Base-by-base conservation (phyloP, 2,113 vertebrate genomes). In the Vicugna pacos region DNA sequence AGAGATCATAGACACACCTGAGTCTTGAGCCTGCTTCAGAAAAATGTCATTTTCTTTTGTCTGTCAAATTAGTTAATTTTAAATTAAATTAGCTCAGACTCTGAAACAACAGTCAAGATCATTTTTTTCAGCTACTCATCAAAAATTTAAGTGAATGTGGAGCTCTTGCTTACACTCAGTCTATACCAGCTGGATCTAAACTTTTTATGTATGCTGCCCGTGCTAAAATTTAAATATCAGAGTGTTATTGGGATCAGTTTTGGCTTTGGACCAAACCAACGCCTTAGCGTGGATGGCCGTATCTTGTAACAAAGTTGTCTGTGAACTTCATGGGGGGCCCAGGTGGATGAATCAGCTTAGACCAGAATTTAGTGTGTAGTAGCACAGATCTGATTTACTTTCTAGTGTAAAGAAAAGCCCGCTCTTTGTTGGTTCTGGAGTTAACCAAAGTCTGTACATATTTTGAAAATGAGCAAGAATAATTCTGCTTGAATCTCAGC, bases 341-440 rank as follows among this genome's bases (percentile, higher is more conserved):
- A 28, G 11, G 30, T 76, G 52, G 14, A 65, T 46, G 81, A 50
- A 54, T 90, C 56, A 28, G 2, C 11, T 54, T 58, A 70, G 58
- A 52, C 28, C 30, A 67, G 48, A 76, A 67, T 62, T 48, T 89
- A 13, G 8, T 94, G 3, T 77, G 9, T 54, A 32, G 48, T 11
- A 89, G 73, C 32, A 28, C 58, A 84, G 58, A 64, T 88, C 30
- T 50, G 89, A 64, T 58, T 92, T 54, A 35, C 38, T 92, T 95
- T 85, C 67, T 30, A 28, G 64, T 67, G 4, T 54, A 67, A 73
- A 65, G 35, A 87, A 48, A n/a, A 62, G 12, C n/a, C 73, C 28
- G 52, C 9, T 52, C 13, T 26, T 76, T 35, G 14, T 50, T 38
- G 19, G 9, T 69, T 62, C 58, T 70, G 12, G 14, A 50, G 20